A percentile compares a stretch with the other conserved stretches of the same genome.
Conservation (phyloP, 2,797 vertebrate genomes). For the Synanceia verrucosa region DNA sequence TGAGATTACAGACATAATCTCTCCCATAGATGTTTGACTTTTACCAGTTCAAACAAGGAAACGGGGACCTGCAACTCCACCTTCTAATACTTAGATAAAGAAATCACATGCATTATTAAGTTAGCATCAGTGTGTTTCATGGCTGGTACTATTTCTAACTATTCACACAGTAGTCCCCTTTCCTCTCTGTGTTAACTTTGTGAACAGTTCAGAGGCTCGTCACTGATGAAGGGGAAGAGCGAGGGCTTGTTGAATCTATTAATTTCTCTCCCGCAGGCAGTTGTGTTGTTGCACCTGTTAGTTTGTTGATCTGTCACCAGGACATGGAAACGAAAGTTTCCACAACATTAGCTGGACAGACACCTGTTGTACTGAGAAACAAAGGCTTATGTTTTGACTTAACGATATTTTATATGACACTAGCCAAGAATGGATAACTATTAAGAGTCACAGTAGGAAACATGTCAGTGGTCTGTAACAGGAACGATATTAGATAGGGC, state of each 20-base stretch:
- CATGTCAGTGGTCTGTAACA: not conserved
- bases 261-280: not conserved
- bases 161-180: not conserved
- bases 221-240: not conserved
- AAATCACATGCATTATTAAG: slow-evolving; percentile 11
- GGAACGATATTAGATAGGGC: not conserved
- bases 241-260: slow-evolving; percentile 16
- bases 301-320: slow-evolving; percentile 44
- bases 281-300: slow-evolving; percentile 61
- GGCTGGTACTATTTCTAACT: not conserved
- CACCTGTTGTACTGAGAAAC: slow-evolving; percentile 5
- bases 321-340: slow-evolving; percentile 18
- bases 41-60: slow-evolving; percentile 27
- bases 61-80: slow-evolving; percentile 4
- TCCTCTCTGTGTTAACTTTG: no score
- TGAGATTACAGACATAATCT: slow-evolving; percentile 60
- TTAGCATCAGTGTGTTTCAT: not conserved
- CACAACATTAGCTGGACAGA: slow-evolving; percentile 7
- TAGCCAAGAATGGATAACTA: not conserved
- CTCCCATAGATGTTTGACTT: slow-evolving; percentile 53
- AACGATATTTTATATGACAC: not conserved
- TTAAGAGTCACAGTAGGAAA: not conserved
- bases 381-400: not conserved
- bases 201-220: not conserved
- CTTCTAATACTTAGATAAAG: slow-evolving; percentile 18